Conservation (phyloP, 2,113 vertebrate genomes). For the Chamaea fasciata region DNA sequence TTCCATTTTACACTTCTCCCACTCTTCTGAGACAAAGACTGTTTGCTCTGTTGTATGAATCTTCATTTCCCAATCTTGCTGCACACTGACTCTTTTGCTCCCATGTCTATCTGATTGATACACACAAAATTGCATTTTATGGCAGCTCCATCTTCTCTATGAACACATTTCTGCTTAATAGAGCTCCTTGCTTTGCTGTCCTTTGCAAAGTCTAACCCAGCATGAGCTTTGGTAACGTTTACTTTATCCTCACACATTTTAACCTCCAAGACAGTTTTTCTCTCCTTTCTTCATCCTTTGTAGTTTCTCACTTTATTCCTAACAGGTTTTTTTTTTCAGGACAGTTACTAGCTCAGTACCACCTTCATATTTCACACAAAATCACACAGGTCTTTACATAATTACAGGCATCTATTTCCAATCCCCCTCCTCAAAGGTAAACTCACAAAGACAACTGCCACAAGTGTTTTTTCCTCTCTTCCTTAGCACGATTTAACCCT, state of each 20-base stretch:
- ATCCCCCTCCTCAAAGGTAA: background rate
- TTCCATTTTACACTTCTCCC: background rate
- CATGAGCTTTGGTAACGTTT: background rate
- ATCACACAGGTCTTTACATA: background rate
- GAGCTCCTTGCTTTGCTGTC: background rate
- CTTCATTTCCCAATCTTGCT: background rate
- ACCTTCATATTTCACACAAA: background rate
- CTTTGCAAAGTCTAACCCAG: background rate
- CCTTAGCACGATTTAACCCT: background rate
- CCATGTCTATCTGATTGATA: background rate
- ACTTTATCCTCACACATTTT: background rate
- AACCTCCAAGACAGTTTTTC: background rate
- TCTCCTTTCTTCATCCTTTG: background rate
- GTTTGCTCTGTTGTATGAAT: background rate
- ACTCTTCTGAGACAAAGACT: background rate
- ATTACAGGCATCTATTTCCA: background rate
- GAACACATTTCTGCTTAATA: background rate
- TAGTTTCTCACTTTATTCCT: background rate
- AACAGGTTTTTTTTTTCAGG: background rate
- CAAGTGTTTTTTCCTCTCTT: background rate
- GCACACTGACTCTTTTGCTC: background rate
- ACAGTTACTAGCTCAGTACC: background rate
- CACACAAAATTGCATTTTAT: background rate
- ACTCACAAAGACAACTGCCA: background rate
- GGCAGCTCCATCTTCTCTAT: background rate